phyloP scores from a whole-genome alignment of 2,113 vertebrate species.

The Carassius carassius region DNA sequence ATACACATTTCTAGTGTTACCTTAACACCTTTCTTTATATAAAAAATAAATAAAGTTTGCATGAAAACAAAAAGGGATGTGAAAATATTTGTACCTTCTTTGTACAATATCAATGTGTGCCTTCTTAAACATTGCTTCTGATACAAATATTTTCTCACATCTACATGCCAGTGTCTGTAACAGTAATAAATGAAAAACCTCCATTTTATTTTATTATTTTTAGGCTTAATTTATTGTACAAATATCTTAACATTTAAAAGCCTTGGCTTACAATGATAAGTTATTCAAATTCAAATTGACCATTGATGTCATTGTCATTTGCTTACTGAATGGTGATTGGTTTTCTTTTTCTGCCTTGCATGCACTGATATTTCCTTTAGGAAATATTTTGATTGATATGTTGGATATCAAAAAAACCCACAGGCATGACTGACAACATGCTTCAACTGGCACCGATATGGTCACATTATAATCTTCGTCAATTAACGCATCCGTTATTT shows the following conservation, averaged over 20 bases:
- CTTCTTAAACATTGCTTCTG: not conserved
- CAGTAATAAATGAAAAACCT: no score
- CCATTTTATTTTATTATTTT: no score
- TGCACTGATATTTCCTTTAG: not conserved
- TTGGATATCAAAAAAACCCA: constrained; percentile 4
- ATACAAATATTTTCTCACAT: not conserved
- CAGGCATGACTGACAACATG: not conserved
- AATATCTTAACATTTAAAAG: not conserved
- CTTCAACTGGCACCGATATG: constrained; percentile 9
- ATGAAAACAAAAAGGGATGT: not conserved
- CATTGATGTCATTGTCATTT: not conserved
- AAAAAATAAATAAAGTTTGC: not conserved
- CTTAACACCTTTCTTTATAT: not conserved
- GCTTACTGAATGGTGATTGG: not conserved
- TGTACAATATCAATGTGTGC: not conserved
- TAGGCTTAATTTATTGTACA: not conserved
- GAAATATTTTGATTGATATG: constrained; percentile 15
- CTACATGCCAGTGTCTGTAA: not conserved
- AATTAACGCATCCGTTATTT: constrained; percentile 10
- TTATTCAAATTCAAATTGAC: not conserved
- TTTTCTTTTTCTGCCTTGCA: not conserved
- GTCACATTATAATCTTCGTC: constrained; percentile 27
- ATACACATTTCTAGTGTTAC: not conserved
- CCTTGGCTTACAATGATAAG: not conserved
- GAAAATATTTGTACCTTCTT: not conserved